Percentiles rank a stretch among this genome's conserved stretches.
These are phyloP conservation scores for Ostrea denselamellosa DNA, from an alignment of 1,140 invertebrate species.

Conservation along the genomic window DNA sequence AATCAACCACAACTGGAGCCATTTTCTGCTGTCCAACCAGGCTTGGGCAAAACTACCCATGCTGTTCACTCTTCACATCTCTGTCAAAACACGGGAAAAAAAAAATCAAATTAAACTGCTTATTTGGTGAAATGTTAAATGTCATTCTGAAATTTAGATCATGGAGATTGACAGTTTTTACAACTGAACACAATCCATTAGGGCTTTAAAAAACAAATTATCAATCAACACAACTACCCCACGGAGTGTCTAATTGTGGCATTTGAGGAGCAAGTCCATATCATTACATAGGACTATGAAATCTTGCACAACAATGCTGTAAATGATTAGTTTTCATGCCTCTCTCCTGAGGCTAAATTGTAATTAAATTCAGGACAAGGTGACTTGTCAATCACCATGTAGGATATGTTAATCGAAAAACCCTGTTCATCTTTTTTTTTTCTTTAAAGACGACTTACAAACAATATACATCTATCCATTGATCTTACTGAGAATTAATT, in stretches of 20 bases:
- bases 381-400: conserved; percentile 1
- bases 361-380: conserved; percentile 32
- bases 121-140: conserved; percentile 8
- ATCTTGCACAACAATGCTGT: conserved; percentile 22
- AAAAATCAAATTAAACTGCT: conserved; percentile 17
- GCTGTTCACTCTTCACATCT: conserved; percentile 23
- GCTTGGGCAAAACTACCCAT: conserved; percentile 31
- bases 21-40: conserved; percentile 22
- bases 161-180: conserved; percentile 21
- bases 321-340: conserved; percentile 23
- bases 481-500: not conserved
- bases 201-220: conserved; percentile 21
- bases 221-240: conserved; percentile 16
- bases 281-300: conserved; percentile 19
- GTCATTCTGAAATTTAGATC: not conserved
- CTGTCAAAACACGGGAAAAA: not conserved
- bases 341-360: conserved; percentile 26
- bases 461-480: not conserved
- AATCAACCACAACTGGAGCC: not conserved
- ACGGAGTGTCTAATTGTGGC: not conserved
- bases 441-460: not conserved
- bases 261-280: conserved; percentile 1
- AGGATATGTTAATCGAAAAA: conserved; percentile 26
- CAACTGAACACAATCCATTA: conserved; percentile 30
- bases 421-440: conserved; percentile 21